Conservation (phyloP, 2,113 vertebrate genomes). For the Halcyon malimbica region DNA sequence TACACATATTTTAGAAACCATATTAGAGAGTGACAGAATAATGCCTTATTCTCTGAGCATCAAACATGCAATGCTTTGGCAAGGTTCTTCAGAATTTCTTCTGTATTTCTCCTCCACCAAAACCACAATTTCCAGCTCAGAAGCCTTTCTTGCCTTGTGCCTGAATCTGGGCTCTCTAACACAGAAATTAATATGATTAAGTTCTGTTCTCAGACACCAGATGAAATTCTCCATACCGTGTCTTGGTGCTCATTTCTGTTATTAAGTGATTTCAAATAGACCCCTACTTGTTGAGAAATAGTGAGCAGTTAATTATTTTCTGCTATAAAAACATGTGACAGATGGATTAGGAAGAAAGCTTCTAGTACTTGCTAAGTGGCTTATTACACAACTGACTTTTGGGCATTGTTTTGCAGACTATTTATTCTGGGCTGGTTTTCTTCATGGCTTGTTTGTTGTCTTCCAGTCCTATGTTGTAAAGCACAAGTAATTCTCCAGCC, state of each 20-base stretch:
- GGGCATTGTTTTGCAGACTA: neutral
- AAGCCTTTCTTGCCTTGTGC: neutral
- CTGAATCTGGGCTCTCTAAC: neutral
- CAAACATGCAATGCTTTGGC: neutral
- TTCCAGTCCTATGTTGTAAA: neutral
- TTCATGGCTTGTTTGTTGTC: neutral
- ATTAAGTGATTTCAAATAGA: slow-evolving; percentile 46
- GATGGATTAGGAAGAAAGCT: slow-evolving; percentile 37
- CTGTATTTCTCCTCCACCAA: neutral
- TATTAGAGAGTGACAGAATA: neutral
- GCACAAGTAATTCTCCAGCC: neutral
- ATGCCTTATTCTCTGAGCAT: neutral
- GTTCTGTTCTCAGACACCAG: slow-evolving; percentile 30
- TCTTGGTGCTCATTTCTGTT: slow-evolving; percentile 30
- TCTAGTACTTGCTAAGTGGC: slow-evolving; percentile 15
- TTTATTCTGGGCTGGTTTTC: slow-evolving; percentile 15
- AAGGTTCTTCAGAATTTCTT: neutral
- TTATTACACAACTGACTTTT: slow-evolving; percentile 35
- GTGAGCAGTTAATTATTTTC: slow-evolving; percentile 55
- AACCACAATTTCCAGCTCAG: neutral
- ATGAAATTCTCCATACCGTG: slow-evolving; percentile 12
- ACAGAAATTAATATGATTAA: neutral
- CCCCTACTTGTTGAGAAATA: slow-evolving; percentile 22
- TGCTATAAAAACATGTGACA: slow-evolving; percentile 51
- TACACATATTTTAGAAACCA: neutral